These are phyloP conservation scores for Pseudeuparius sepicola DNA, from an alignment of 2,888 invertebrate genomes.

Conservation along the genomic window DNA sequence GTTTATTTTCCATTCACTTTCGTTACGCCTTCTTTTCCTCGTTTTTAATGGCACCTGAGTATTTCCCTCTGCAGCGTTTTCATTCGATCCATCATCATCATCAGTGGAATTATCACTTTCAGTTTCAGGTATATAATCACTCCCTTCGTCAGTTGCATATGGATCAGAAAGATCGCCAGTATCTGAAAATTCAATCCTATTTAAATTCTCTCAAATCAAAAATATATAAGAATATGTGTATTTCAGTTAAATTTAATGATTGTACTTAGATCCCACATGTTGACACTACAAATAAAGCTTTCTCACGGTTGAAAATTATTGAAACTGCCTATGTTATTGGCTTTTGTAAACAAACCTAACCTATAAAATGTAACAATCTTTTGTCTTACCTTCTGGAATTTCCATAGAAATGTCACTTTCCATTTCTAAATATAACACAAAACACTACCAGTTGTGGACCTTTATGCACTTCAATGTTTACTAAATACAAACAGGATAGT, in stretches of 20 bases:
- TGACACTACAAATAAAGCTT: conserved; percentile 1
- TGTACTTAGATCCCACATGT: no score
- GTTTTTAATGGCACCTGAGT: no score
- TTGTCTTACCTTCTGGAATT: conserved; percentile 8
- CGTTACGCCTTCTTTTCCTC: conserved; percentile 15
- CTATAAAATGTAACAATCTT: no score
- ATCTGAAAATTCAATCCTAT: no score
- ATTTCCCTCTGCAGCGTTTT: no score
- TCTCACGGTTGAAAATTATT: conserved; percentile 8
- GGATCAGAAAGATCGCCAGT: no score
- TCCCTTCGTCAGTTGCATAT: conserved; percentile 9
- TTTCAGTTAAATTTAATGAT: no score
- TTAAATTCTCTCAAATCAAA: no score
- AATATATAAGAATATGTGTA: no score
- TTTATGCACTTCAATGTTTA: conserved; percentile 4
- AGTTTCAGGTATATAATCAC: conserved; percentile 8
- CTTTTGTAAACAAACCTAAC: conserved; percentile 6
- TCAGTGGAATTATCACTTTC: no score
- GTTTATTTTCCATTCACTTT: conserved; percentile 13
- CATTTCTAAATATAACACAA: no score
- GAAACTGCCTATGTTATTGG: conserved; percentile 7
- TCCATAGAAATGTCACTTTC: conserved; percentile 3
- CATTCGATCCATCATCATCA: no score
- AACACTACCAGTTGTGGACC: conserved; percentile 1
- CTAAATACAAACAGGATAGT: conserved; percentile 4